These are phyloP conservation scores for Odontocolon sp. DNA, from an alignment of 2,888 invertebrate genomes.

Conservation along the genomic window DNA sequence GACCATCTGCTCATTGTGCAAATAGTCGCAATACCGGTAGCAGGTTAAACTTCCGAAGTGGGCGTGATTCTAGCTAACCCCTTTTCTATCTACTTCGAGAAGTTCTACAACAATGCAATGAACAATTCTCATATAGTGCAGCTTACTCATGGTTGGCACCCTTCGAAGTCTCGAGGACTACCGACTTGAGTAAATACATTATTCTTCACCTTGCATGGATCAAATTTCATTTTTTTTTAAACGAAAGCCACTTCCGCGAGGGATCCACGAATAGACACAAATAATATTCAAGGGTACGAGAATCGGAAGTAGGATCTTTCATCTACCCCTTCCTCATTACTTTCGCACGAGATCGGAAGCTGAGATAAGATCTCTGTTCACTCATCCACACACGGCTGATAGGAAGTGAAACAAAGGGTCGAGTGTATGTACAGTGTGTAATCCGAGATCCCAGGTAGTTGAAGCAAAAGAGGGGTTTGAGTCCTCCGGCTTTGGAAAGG, in stretches of 20 bases:
- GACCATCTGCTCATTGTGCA: constrained; percentile 70
- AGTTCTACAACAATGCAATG: constrained; percentile 22
- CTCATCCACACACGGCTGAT: constrained; percentile 55
- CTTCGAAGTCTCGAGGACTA: background rate
- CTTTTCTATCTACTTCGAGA: constrained; percentile 43
- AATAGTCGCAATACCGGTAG: constrained; percentile 27
- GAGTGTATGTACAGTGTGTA: constrained; percentile 1
- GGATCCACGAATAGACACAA: constrained; percentile 8
- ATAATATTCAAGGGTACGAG: background rate
- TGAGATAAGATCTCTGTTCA: constrained; percentile 69
- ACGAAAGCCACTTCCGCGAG: background rate
- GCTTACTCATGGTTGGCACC: background rate
- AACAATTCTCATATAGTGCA: background rate
- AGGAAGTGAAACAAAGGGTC: constrained; percentile 63
- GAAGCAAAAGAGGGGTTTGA: constrained; percentile 21
- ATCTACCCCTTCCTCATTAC: constrained; percentile 4
- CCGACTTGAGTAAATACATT: background rate
- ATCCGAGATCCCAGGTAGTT: constrained; percentile 37
- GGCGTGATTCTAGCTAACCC: constrained; percentile 61
- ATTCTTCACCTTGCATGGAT: background rate
- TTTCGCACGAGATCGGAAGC: constrained; percentile 61
- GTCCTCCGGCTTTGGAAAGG: background rate
- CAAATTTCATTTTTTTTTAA: background rate
- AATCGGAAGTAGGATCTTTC: constrained; percentile 55
- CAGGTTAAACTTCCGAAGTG: constrained; percentile 67